Evolutionary conservation across 2,113 vertebrate species (phyloP).

Genomic region (Scopus umbretta): DNA sequence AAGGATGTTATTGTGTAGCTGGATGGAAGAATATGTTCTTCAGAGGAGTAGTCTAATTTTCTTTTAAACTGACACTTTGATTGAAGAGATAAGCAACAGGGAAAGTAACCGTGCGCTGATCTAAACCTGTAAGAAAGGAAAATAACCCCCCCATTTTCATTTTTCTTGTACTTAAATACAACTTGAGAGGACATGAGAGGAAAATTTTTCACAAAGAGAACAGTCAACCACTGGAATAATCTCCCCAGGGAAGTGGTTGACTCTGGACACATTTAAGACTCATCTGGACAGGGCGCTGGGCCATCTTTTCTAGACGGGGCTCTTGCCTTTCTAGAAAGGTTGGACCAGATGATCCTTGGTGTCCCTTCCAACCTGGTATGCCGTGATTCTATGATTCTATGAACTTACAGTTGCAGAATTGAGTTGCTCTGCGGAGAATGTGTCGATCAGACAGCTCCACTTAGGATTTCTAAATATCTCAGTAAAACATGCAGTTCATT

Average conservation of each 20-base stretch:
- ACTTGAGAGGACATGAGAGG: no score
- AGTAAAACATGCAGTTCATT: neutral
- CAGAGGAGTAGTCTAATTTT: neutral
- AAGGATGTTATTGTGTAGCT: neutral
- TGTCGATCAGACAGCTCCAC: neutral
- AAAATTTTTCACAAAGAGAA: no score
- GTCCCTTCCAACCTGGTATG: no score
- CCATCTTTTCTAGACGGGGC: no score
- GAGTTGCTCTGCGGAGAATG: neutral
- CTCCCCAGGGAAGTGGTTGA: no score
- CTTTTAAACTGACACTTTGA: neutral
- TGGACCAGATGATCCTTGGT: no score
- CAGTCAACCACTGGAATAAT: no score
- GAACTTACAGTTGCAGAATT: neutral
- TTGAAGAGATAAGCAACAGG: neutral
- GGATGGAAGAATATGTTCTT: neutral
- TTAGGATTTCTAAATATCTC: conserved; percentile 20
- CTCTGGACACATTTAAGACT: no score
- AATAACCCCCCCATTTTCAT: neutral
- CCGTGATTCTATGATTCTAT: no score
- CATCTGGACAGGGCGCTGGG: no score
- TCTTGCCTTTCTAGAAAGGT: no score
- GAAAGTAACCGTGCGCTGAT: neutral
- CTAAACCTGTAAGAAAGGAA: neutral
- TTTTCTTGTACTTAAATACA: neutral